Evolutionary conservation across 2,888 invertebrate species (phyloP).

Genomic region (Amblyteles armatorius): DNA sequence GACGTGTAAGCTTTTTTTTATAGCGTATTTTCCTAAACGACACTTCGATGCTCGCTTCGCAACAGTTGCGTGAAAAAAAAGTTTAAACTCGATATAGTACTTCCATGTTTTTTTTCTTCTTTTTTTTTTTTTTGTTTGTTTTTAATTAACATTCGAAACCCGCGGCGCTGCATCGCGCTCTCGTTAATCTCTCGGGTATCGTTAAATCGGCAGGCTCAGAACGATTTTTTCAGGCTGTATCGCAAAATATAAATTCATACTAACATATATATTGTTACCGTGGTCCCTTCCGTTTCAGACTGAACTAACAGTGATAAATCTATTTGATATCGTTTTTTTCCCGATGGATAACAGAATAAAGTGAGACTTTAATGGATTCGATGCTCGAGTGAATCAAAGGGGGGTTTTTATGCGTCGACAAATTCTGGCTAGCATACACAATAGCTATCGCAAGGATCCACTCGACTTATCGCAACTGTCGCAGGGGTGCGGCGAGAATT

Average conservation of each 20-base stretch:
- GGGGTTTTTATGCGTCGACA: background rate
- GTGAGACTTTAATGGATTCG: background rate
- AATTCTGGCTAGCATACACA: slow-evolving; percentile 9
- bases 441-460: background rate
- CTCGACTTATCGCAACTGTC: background rate
- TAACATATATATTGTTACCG: slow-evolving; percentile 72
- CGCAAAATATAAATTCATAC: slow-evolving; percentile 69
- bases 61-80: slow-evolving; percentile 23
- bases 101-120: slow-evolving; percentile 5
- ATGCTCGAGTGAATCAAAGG: slow-evolving; percentile 9
- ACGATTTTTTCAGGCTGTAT: slow-evolving; percentile 46
- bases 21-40: slow-evolving; percentile 26
- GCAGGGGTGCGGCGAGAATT: slow-evolving; percentile 1
- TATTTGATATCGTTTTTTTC: slow-evolving; percentile 31
- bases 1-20: slow-evolving; percentile 34
- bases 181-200: background rate
- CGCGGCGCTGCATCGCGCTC: background rate
- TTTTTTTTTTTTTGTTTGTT: background rate
- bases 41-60: slow-evolving; percentile 20
- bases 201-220: slow-evolving; percentile 16
- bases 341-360: background rate
- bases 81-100: slow-evolving; percentile 12
- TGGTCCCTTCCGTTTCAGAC: slow-evolving; percentile 76
- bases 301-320: slow-evolving; percentile 67
- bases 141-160: background rate